A percentile compares a stretch with the other conserved stretches of the same genome.
Evolutionary conservation across 2,888 invertebrate species (phyloP).

Genomic region (Diplolepis rosae): DNA sequence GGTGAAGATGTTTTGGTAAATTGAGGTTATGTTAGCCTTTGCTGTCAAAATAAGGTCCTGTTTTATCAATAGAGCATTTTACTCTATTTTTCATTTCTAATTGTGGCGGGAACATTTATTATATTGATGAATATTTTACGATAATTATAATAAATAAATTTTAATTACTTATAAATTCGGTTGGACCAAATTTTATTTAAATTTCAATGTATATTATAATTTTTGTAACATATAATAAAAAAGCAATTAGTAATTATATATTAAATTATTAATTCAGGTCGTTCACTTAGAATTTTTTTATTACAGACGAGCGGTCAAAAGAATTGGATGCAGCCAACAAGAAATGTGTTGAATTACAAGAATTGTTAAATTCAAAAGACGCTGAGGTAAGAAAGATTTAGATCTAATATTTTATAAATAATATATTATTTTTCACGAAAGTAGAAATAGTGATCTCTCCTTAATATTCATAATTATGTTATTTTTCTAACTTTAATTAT

Average conservation of each 20-base stretch:
- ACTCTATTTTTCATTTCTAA: not conserved
- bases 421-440: not conserved
- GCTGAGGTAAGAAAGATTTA: constrained; percentile 63
- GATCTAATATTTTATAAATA: not conserved
- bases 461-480: not conserved
- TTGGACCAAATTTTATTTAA: no score
- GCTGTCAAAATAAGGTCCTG: constrained; percentile 68
- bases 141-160: no score
- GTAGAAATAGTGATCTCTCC: no score
- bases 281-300: constrained; percentile 35
- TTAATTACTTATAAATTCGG: no score
- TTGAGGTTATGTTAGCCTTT: constrained; percentile 55
- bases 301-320: constrained; percentile 63
- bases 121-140: no score
- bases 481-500: not conserved
- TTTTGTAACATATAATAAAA: no score
- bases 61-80: constrained; percentile 56
- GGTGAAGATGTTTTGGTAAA: not conserved
- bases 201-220: no score
- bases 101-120: not conserved
- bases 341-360: constrained; percentile 67
- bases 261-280: not conserved
- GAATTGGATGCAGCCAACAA: constrained; percentile 65
- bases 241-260: not conserved
- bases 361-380: constrained; percentile 67